Evolutionary conservation across 2,888 invertebrate species (phyloP).

Genomic region (Phortica magna): DNA sequence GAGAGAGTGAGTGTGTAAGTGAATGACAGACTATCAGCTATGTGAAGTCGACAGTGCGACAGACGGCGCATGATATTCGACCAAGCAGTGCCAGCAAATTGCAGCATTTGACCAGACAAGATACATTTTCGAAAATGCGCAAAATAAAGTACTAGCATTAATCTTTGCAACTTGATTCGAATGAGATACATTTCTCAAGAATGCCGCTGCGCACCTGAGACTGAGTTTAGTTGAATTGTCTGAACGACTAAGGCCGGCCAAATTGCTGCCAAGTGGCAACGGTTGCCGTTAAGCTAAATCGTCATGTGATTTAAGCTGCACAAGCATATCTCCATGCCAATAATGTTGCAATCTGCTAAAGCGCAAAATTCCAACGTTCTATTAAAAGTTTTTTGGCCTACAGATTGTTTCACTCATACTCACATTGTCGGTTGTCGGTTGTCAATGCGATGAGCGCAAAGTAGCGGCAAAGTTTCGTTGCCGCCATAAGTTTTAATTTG

Average conservation of each 20-base stretch:
- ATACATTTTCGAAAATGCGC: not conserved
- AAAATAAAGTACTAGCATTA: constrained; percentile 8
- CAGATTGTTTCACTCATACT: not conserved
- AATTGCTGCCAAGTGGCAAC: no score
- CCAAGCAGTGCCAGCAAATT: not conserved
- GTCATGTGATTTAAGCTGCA: not conserved
- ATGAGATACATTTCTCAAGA: not conserved
- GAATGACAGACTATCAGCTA: not conserved
- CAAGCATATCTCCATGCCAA: constrained; percentile 5
- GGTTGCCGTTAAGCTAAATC: constrained; percentile 8
- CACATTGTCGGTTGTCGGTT: not conserved
- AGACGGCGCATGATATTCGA: constrained; percentile 36
- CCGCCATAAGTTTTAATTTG: constrained; percentile 9
- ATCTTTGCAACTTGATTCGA: constrained; percentile 13
- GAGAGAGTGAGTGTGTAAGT: constrained; percentile 15
- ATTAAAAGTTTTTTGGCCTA: not conserved
- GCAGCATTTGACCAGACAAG: not conserved
- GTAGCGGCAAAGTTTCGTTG: not conserved
- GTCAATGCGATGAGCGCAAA: not conserved
- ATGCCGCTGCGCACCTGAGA: not conserved
- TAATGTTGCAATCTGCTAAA: not conserved
- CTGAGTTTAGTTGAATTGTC: not conserved
- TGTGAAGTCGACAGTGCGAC: constrained; percentile 55
- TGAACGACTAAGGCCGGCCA: not conserved
- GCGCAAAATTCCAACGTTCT: not conserved